phyloP scores from a whole-genome alignment of 2,113 vertebrate species.

The Mungos mungo region DNA sequence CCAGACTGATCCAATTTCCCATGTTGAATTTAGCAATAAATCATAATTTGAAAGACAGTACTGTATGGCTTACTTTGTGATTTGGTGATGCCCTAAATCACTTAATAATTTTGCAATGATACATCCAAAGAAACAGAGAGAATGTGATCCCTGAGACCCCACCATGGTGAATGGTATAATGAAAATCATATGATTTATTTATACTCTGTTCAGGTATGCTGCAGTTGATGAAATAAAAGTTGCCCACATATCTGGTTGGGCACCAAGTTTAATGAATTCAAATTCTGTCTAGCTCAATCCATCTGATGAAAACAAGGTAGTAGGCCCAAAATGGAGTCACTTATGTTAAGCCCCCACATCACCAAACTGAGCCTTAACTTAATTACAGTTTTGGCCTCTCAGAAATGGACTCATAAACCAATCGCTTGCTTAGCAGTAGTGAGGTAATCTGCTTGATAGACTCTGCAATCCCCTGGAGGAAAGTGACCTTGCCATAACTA shows the following conservation, averaged over 20 bases:
- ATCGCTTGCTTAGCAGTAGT: not conserved
- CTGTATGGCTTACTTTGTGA: not conserved
- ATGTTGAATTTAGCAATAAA: not conserved
- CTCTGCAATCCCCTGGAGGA: not conserved
- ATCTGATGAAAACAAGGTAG: not conserved
- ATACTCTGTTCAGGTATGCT: not conserved
- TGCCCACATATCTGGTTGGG: not conserved
- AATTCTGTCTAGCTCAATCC: not conserved
- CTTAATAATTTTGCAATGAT: not conserved
- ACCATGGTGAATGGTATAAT: not conserved
- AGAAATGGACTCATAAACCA: not conserved
- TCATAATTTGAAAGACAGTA: not conserved
- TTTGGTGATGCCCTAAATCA: not conserved
- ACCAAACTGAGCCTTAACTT: not conserved
- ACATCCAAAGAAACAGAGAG: not conserved
- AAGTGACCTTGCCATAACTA: not conserved
- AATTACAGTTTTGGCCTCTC: not conserved
- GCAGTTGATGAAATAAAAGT: not conserved
- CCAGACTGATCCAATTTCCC: not conserved
- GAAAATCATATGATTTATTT: not conserved
- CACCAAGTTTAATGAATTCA: not conserved
- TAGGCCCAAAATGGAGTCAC: not conserved
- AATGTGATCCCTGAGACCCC: not conserved
- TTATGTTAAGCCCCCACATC: not conserved
- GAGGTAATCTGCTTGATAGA: not conserved